Base-by-base conservation (phyloP, 2,888 invertebrate species). In the Oscheius sp. region DNA sequence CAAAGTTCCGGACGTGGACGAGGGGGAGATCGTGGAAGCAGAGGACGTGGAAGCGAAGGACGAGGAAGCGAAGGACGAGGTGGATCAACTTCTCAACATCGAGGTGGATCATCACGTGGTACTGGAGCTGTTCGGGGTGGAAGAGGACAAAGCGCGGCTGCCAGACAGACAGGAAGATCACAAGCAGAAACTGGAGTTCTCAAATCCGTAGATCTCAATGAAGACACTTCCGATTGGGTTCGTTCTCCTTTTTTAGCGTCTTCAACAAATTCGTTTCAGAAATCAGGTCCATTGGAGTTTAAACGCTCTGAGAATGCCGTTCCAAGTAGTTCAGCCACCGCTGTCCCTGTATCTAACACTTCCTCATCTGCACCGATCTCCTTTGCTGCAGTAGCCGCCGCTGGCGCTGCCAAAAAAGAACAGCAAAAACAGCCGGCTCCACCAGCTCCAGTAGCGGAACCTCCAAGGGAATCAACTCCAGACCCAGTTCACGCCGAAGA, bases 311-410 rank as follows among this genome's bases (percentile, higher is more conserved):
- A 52, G 20, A 25, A 15, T 4, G 27, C 58, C 5, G 61, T 46
- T 6, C 39, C 66, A 3, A 50, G 46, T 20, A 34, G 52, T 29
- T 37, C 57, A 10, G 12, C 39, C 6, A 20, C 46, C 15, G 12
- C 27, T 12, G 65, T 64, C 23, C 71, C 71, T 34, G 63, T 72
- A 39, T 71, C 72, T 42, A 23, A 73, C 73, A 27, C 72, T 20
- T 20, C 72, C 3, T 57, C 75, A 2, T 57, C 75, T 4, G 74
- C 65, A 34, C 76, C 78, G 52, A 75, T 76, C 39, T 78, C 78
- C 1, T 78, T 78, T 57, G 78, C 78, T 33, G 78, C 78, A 2
- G 74, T 75, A 10, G 78, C 78, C 10, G 78, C 78, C 10, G 76
- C 76, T 27, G 76, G 73, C 8, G 72, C 71, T 27, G 68, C 73